Conservation (phyloP, 1,140 invertebrate species). For the Leucophenga varia region DNA sequence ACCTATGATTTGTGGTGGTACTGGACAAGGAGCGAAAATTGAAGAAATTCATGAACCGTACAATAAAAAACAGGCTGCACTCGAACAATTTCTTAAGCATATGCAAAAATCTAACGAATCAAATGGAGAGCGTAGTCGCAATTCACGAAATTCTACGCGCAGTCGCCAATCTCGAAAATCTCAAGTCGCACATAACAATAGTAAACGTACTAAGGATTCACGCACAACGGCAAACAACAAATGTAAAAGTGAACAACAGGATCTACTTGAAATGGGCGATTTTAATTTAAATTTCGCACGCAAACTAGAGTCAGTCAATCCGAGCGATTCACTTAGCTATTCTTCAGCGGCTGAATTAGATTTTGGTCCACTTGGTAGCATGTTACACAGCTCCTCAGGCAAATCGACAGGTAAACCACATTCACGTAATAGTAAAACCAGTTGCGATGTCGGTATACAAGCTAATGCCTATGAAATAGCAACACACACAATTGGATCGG, state of each 20-base stretch:
- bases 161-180: slow-evolving; percentile 23
- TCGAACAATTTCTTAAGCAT: slow-evolving; percentile 40
- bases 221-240: slow-evolving; percentile 7
- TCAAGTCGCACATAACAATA: slow-evolving; percentile 23
- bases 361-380: slow-evolving; percentile 26
- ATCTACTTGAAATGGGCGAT: slow-evolving; percentile 23
- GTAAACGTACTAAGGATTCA: slow-evolving; percentile 15
- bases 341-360: slow-evolving; percentile 35
- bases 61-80: slow-evolving; percentile 37
- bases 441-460: slow-evolving; percentile 61
- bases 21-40: slow-evolving; percentile 15
- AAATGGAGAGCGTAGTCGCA: too few species aligned
- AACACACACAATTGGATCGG: slow-evolving; percentile 58
- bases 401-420: slow-evolving; percentile 59
- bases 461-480: slow-evolving; percentile 65
- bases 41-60: slow-evolving; percentile 23
- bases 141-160: slow-evolving; percentile 34
- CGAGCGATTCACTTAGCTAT: slow-evolving; percentile 28
- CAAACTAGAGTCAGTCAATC: slow-evolving; percentile 20
- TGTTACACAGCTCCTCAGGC: slow-evolving; percentile 58
- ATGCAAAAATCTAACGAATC: slow-evolving; percentile 50
- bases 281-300: slow-evolving; percentile 32
- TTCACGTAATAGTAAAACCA: slow-evolving; percentile 57
- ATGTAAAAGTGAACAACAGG: slow-evolving; percentile 11
- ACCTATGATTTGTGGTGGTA: too few species aligned